phyloP scores from a whole-genome alignment of 1,140 invertebrate species.

The Pachypeltis micranthus region DNA sequence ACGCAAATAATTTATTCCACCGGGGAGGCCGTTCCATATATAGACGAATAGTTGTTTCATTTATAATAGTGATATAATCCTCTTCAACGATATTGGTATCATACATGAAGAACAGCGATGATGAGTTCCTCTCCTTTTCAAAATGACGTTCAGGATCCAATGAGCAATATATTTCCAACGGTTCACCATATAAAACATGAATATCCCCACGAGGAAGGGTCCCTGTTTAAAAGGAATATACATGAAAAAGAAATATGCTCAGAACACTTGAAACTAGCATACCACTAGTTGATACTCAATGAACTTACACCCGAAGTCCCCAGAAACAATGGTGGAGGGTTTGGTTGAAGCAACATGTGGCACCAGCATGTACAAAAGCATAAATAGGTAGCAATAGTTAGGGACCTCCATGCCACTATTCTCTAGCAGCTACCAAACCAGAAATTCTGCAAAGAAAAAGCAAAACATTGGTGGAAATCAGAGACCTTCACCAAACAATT shows the following conservation, averaged over 20 bases:
- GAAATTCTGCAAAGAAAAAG: no score
- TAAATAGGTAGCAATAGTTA: slow-evolving; percentile 11
- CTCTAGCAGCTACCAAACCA: slow-evolving; percentile 16
- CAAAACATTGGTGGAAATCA: no score
- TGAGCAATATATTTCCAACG: slow-evolving; percentile 39
- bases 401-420: slow-evolving; percentile 18
- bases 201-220: slow-evolving; percentile 42
- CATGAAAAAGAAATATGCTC: neutral
- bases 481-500: no score
- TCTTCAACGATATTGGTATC: slow-evolving; percentile 33
- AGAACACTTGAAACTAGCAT: neutral
- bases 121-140: slow-evolving; percentile 32
- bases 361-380: neutral
- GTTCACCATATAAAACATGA: slow-evolving; percentile 36
- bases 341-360: neutral
- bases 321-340: slow-evolving; percentile 9
- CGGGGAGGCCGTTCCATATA: slow-evolving; percentile 35
- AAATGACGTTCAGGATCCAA: slow-evolving; percentile 32
- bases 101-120: slow-evolving; percentile 38
- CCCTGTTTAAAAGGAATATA: slow-evolving; percentile 30
- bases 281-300: neutral
- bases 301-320: neutral
- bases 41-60: slow-evolving; percentile 39
- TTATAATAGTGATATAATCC: slow-evolving; percentile 36
- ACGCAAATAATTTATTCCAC: slow-evolving; percentile 36